Conservation (phyloP, 2,797 vertebrate genomes). For the Avahi laniger region DNA sequence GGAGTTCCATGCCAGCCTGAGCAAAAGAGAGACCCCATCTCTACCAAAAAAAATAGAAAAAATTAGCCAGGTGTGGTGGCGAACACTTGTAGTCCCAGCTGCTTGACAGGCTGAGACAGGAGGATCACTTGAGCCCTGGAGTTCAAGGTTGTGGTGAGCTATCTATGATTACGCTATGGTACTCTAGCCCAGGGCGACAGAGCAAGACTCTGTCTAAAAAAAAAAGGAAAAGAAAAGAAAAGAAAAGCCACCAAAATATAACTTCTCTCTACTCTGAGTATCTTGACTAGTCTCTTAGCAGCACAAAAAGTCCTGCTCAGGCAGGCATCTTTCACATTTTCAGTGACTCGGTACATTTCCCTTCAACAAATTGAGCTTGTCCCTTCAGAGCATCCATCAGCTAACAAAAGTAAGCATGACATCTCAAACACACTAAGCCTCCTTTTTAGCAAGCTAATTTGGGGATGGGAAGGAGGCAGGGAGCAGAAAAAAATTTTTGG, state of each 20-base stretch:
- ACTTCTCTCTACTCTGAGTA: neutral
- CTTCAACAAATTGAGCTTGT: conserved; percentile 55
- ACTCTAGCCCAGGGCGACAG: too few species aligned
- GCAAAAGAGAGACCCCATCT: too few species aligned
- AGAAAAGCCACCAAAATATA: conserved; percentile 15
- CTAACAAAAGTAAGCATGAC: conserved; percentile 53
- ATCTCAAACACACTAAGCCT: conserved; percentile 38
- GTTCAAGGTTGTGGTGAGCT: too few species aligned
- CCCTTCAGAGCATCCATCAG: conserved; percentile 44
- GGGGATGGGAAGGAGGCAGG: neutral
- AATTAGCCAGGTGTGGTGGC: too few species aligned
- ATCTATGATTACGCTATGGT: too few species aligned
- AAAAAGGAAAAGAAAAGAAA: too few species aligned
- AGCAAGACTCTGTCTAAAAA: too few species aligned
- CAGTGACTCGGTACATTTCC: conserved; percentile 54
- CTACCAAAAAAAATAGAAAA: too few species aligned
- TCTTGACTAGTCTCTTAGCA: neutral
- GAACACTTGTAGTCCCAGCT: too few species aligned
- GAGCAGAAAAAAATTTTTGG: neutral
- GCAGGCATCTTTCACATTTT: conserved; percentile 43
- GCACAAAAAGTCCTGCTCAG: neutral
- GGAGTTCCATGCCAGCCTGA: too few species aligned
- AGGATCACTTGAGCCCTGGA: too few species aligned
- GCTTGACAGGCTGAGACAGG: too few species aligned
- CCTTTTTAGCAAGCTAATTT: conserved; percentile 42